A percentile compares a stretch with the other conserved stretches of the same genome.
Evolutionary conservation across 2,113 vertebrate species (phyloP).

Genomic region (Mixornis gularis): DNA sequence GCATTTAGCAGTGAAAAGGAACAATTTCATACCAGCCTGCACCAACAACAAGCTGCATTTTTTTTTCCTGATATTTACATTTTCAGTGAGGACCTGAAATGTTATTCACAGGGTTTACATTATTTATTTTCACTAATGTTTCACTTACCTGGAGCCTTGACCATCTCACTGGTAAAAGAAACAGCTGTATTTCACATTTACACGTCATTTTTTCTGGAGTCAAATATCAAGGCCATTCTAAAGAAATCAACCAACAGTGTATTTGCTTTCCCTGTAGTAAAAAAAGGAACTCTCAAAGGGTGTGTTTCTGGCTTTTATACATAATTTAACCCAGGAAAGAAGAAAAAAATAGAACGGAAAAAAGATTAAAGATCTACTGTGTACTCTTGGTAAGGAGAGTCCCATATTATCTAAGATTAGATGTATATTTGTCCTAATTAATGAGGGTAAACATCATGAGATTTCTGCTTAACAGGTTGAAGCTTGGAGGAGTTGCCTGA

Average conservation of each 20-base stretch:
- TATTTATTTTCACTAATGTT: not conserved
- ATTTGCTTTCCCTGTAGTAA: not conserved
- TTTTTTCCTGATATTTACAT: not conserved
- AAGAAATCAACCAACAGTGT: not conserved
- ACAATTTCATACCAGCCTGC: slow-evolving; percentile 13
- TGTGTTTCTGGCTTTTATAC: not conserved
- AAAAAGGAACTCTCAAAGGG: not conserved
- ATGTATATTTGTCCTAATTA: not conserved
- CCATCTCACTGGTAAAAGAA: not conserved
- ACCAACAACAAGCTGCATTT: not conserved
- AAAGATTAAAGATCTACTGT: not conserved
- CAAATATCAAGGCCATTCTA: not conserved
- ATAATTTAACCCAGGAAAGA: not conserved
- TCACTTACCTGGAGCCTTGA: not conserved
- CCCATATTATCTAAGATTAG: not conserved
- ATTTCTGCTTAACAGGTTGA: not conserved
- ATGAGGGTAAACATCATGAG: not conserved
- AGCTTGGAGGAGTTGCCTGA: not conserved
- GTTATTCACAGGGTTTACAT: not conserved
- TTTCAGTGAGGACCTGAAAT: slow-evolving; percentile 8
- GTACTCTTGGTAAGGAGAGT: fast-evolving
- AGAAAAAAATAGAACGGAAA: not conserved
- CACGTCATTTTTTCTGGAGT: not conserved
- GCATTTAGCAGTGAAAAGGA: slow-evolving; percentile 32
- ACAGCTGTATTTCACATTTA: not conserved